Base-by-base conservation (phyloP, 1,140 invertebrate species). In the Macrocentrus cingulum region DNA sequence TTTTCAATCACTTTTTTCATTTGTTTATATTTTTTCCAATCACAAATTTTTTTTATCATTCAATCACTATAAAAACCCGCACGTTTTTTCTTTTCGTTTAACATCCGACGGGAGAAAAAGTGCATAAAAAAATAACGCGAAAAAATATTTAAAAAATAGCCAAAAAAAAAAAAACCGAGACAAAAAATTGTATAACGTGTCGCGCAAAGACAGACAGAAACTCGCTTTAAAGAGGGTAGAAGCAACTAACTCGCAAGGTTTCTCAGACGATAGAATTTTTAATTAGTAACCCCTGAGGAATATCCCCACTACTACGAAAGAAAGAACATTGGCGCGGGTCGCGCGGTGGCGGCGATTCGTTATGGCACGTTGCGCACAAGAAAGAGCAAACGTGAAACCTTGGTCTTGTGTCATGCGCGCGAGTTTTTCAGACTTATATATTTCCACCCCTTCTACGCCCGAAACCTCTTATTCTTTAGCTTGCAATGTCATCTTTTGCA, bases 341-440 rank as follows among this genome's bases (percentile, higher is more conserved):
- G 52, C 51, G 66, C 63, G 67, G 66, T 22, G 46, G 36, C 19
- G 48, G 52, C 51, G 41, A 56, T 37, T 34, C 36, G 41, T 29
- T 29, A 36, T 29, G 32, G 16, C 41, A 59, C 39, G 56, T 46
- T 48, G 39, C 44, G 46, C 42, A 37, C 32, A 48, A 57, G 34
- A 34, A 41, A 53, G 56, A 57, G 59, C 45, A 34, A 57, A 19
- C 9, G 49, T 48, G 45, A 19, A 49, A 42, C 34, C 56, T 37
- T 32, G 49, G 48, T 44, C 37, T 50, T 45, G 62, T 77, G 77
- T 79, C 77, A 80, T 80, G 77, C 77, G 77, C 77, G 25, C n/a
- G 70, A 70, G 71, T 79, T 80, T 80, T 79, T 77, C 72, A 73
- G 46, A 72, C 67, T 71, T 69, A n/a, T n/a, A n/a, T 79, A 77